A percentile compares a stretch with the other conserved stretches of the same genome.
These are phyloP conservation scores for Diarsia dahlii DNA, from an alignment of 2,888 invertebrate species.

Conservation along the genomic window DNA sequence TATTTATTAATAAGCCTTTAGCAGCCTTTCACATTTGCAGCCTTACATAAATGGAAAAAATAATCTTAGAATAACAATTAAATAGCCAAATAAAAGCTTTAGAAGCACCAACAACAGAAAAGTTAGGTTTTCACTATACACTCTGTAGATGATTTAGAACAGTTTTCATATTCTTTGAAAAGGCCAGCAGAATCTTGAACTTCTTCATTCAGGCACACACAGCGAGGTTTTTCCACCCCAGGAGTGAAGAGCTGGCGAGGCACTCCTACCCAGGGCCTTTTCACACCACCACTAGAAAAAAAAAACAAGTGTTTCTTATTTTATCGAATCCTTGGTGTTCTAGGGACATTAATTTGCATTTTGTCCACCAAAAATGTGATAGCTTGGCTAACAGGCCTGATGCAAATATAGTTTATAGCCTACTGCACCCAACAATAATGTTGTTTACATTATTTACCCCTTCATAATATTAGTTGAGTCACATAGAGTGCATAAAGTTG, in stretches of 20 bases:
- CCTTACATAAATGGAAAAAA: background rate
- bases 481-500: too few species aligned
- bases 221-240: constrained; percentile 92
- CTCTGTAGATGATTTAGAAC: constrained; percentile 89
- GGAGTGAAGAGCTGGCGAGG: constrained; percentile 95
- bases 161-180: constrained; percentile 92
- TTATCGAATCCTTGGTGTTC: too few species aligned
- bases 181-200: constrained; percentile 85
- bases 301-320: constrained; percentile 6
- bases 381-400: too few species aligned
- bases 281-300: constrained; percentile 95
- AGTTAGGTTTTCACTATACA: constrained; percentile 82
- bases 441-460: too few species aligned
- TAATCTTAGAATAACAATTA: background rate
- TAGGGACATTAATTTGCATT: too few species aligned
- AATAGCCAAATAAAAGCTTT: background rate
- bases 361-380: too few species aligned
- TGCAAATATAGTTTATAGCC: too few species aligned
- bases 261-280: constrained; percentile 96
- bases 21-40: background rate
- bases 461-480: too few species aligned
- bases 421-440: too few species aligned
- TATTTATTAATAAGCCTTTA: constrained; percentile 10
- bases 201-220: constrained; percentile 94
- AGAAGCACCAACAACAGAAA: background rate